Evolutionary conservation across 2,888 invertebrate species (phyloP).

Genomic region (Branchellion lobata): DNA sequence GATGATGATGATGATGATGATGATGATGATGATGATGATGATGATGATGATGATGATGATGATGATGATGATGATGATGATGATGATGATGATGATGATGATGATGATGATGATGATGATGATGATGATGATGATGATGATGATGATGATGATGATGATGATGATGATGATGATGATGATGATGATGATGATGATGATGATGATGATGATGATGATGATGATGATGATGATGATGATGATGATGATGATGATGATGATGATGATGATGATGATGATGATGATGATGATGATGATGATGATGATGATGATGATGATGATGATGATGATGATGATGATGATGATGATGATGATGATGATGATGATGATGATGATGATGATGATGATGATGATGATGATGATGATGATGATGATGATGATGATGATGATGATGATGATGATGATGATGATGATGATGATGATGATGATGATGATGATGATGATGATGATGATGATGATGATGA

Average conservation of each 20-base stretch:
- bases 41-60: slow-evolving; percentile 48
- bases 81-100: not conserved
- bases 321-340: slow-evolving; percentile 57
- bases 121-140: slow-evolving; percentile 49
- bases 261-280: slow-evolving; percentile 49
- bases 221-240: not conserved
- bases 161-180: slow-evolving; percentile 50
- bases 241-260: slow-evolving; percentile 40
- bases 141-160: slow-evolving; percentile 50
- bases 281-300: slow-evolving; percentile 49
- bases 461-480: too few species aligned
- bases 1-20: slow-evolving; percentile 35
- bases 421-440: too few species aligned
- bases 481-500: too few species aligned
- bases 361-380: too few species aligned
- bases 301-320: slow-evolving; percentile 55
- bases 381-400: too few species aligned
- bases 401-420: too few species aligned
- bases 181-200: slow-evolving; percentile 49
- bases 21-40: slow-evolving; percentile 45
- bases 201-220: not conserved
- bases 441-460: too few species aligned
- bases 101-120: not conserved
- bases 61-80: slow-evolving; percentile 49
- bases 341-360: slow-evolving; percentile 44